Percentiles rank a stretch among this genome's conserved stretches.
These are phyloP conservation scores for Drosophila infuscata DNA, from an alignment of 2,888 invertebrate genomes.

Conservation along the genomic window DNA sequence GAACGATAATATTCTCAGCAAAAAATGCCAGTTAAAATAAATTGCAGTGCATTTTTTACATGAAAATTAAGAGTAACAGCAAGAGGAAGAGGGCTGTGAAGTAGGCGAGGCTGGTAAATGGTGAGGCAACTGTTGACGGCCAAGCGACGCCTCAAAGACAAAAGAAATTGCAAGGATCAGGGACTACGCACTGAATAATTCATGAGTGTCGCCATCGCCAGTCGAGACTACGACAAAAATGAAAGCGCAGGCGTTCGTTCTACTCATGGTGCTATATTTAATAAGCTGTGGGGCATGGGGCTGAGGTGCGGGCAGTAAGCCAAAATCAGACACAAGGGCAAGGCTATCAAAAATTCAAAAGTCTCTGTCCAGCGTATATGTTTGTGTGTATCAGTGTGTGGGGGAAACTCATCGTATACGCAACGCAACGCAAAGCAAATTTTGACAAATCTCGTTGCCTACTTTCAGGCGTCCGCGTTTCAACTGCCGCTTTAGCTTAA, in stretches of 20 bases:
- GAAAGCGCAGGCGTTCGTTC: slow-evolving; percentile 31
- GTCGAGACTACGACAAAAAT: slow-evolving; percentile 18
- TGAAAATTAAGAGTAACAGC: slow-evolving; percentile 61
- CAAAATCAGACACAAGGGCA: slow-evolving; percentile 61
- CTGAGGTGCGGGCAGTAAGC: not conserved
- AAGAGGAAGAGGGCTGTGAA: slow-evolving; percentile 7
- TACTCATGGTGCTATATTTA: slow-evolving; percentile 63
- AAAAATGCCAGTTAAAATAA: slow-evolving; percentile 70
- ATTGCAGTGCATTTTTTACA: slow-evolving; percentile 74
- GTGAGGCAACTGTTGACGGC: slow-evolving; percentile 26
- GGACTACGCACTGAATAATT: slow-evolving; percentile 74
- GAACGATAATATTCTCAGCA: slow-evolving; percentile 39
- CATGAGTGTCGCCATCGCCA: slow-evolving; percentile 60
- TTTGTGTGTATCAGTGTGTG: slow-evolving; percentile 1
- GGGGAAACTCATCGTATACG: slow-evolving; percentile 20
- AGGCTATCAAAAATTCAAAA: slow-evolving; percentile 75
- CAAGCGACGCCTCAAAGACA: slow-evolving; percentile 46
- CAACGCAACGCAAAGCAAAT: slow-evolving; percentile 30
- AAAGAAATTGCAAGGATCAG: slow-evolving; percentile 54
- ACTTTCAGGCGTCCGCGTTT: slow-evolving; percentile 37
- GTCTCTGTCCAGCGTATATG: slow-evolving; percentile 32
- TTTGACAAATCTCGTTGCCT: slow-evolving; percentile 69
- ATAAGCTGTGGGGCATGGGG: slow-evolving; percentile 55
- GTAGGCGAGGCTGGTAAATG: not conserved
- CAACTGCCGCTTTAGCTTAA: slow-evolving; percentile 64